phyloP scores from a whole-genome alignment of 1,140 invertebrate species.

The Papilio helenus region DNA sequence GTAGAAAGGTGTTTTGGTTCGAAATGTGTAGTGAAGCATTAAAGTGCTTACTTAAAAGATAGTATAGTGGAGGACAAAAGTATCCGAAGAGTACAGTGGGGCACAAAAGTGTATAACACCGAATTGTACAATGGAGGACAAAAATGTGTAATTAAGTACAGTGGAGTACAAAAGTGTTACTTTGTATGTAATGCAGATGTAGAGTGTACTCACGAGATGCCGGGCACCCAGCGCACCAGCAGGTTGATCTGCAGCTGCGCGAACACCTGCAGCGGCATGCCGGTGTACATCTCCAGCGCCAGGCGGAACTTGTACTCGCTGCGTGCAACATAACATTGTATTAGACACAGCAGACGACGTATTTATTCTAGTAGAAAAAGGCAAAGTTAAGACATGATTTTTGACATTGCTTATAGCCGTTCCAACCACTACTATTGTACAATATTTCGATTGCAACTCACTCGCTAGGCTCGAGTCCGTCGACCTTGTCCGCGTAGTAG shows the following conservation, averaged over 20 bases:
- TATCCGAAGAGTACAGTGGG: background rate
- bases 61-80: background rate
- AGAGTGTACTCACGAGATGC: conserved; percentile 74
- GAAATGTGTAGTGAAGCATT: no score
- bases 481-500: conserved; percentile 81
- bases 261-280: conserved; percentile 87
- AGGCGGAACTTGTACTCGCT: conserved; percentile 73
- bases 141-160: background rate
- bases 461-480: conserved; percentile 76
- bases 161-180: background rate
- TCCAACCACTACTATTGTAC: no score
- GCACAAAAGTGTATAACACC: background rate
- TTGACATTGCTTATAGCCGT: no score
- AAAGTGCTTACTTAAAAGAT: no score
- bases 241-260: conserved; percentile 90
- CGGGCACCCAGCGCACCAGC: conserved; percentile 83
- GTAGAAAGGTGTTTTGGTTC: no score
- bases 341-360: background rate
- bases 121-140: background rate
- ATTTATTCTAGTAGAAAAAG: no score
- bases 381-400: no score
- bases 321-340: conserved; percentile 32
- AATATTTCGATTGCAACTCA: conserved; percentile 48
- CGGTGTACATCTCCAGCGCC: conserved; percentile 74
- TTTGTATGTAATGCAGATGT: conserved; percentile 1